A percentile compares a stretch with the other conserved stretches of the same genome.
These are phyloP conservation scores for Gambusia holbrooki DNA, from an alignment of 2,113 vertebrate species.

Conservation along the genomic window DNA sequence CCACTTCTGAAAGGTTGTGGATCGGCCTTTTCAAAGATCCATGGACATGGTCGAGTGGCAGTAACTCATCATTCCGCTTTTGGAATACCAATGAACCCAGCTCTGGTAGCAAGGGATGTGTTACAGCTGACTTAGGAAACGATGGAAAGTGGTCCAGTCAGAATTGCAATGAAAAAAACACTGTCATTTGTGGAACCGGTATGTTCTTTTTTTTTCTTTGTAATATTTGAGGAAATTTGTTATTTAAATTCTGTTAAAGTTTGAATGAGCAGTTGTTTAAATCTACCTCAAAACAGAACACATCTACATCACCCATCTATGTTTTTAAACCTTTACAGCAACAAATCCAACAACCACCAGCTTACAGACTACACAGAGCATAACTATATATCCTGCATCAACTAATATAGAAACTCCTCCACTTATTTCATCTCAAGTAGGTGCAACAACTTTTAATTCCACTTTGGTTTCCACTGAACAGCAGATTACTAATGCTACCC, in stretches of 20 bases:
- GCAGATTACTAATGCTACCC: neutral
- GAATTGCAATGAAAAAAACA: constrained; percentile 1
- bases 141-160: constrained; percentile 61
- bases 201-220: constrained; percentile 24
- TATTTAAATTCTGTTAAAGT: neutral
- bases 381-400: neutral
- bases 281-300: neutral
- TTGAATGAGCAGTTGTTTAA: neutral
- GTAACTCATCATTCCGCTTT: constrained; percentile 61
- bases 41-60: constrained; percentile 74
- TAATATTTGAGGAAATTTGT: constrained; percentile 3
- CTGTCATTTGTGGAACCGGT: constrained; percentile 66
- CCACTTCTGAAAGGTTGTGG: constrained; percentile 51
- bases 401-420: constrained; percentile 1
- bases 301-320: neutral
- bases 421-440: neutral
- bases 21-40: constrained; percentile 74
- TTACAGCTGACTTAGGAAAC: constrained; percentile 23
- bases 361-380: constrained; percentile 16
- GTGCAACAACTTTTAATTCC: neutral
- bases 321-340: constrained; percentile 37
- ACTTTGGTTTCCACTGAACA: constrained; percentile 4
- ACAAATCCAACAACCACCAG: constrained; percentile 10
- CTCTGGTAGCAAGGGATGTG: constrained; percentile 34
- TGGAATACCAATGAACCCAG: constrained; percentile 51